Conservation (phyloP, 2,797 vertebrate species). For the Pristis pectinata region DNA sequence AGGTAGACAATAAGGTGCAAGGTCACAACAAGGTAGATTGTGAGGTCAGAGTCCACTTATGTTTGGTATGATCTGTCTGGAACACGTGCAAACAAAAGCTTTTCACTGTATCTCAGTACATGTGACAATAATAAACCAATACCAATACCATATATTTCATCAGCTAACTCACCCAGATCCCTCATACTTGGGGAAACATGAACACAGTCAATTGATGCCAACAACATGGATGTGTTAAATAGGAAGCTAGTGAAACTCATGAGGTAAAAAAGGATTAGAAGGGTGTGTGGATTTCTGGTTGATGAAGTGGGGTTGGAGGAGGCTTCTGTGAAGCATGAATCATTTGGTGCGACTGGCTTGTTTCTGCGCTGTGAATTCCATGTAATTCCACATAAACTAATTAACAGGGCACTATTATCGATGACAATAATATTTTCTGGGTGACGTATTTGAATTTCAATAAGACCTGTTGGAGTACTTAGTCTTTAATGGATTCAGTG, state of each 20-base stretch:
- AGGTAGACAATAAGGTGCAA: no score
- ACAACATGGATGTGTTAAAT: background rate
- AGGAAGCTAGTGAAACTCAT: background rate
- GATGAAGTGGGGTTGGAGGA: background rate
- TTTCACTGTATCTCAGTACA: no score
- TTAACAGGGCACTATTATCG: slow-evolving; percentile 5
- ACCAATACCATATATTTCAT: no score
- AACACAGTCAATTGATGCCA: no score
- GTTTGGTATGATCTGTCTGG: no score
- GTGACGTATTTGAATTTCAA: slow-evolving; percentile 33
- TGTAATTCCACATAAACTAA: background rate
- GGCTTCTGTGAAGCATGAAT: background rate
- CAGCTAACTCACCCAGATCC: no score
- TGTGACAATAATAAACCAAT: no score
- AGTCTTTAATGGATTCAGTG: slow-evolving; percentile 31
- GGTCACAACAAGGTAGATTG: no score
- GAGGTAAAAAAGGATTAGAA: background rate
- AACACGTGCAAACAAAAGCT: no score
- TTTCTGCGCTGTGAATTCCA: background rate
- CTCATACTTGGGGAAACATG: no score
- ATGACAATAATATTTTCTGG: slow-evolving; percentile 25
- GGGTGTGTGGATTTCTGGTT: no score
- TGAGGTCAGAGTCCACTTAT: no score
- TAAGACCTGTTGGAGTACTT: slow-evolving; percentile 19
- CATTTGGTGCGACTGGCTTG: background rate